Evolutionary conservation across 1,140 invertebrate species (phyloP), one percentile per base, ranked within the genome.

Genomic region (Zaprionus africanus): DNA sequence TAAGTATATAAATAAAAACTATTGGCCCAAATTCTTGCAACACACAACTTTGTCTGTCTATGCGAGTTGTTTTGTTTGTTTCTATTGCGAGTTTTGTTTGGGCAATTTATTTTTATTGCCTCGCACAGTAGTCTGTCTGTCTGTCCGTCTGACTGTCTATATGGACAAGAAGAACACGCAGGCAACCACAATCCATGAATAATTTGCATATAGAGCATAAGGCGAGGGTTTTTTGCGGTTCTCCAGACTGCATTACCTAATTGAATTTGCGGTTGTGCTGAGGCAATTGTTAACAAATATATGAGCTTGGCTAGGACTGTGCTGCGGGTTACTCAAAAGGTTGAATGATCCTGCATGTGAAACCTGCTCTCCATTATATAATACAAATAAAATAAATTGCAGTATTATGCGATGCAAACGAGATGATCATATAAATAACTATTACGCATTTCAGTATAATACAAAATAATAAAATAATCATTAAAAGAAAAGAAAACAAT

Each of bases 61-160:
- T 34, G 31, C 9, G 31, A 34, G 28, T 61, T 76, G 28, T 58
- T 69, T 60, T 69, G 15, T 34, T 68, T 61, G 22, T 59, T 61
- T 13, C 11, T 17, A 2, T 61, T 24, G 19, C 36, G 22, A 66
- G 57, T 60, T 61, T 54, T 71, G 67, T 71, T 69, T 54, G 31
- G 56, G 68, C 57, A 58, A 72, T 76, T 75, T 70, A 61, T 63
- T 62, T 75, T 75, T 75, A 74, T 61, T 61, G 49, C 57, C 51
- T 15, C 19, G 58, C 58, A 49, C 31, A 61, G 49, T 68, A 61
- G 63, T 51, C 70, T 34, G 28, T 58, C 56, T 58, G 22, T 22
- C 22, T 22, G 22, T 22, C 22, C 2, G 22, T 22, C 22, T 1
- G 63, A 41, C 70, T 34, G 28, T 58, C 56, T 58, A 22, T 22